These are phyloP conservation scores for Anoplophora glabripennis DNA, from an alignment of 1,140 invertebrate genomes.

Conservation along the genomic window DNA sequence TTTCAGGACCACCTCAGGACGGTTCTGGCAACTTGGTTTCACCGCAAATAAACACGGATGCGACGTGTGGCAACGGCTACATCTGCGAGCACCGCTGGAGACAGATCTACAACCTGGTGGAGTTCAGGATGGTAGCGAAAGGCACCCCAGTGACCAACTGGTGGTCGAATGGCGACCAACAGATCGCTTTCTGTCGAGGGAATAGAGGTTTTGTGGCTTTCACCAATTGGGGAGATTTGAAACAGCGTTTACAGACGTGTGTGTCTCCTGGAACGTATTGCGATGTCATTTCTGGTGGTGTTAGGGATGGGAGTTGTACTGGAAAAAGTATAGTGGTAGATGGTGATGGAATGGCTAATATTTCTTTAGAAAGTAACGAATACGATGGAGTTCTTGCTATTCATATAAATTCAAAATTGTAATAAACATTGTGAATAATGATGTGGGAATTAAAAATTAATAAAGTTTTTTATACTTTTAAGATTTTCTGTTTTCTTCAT, in stretches of 20 bases:
- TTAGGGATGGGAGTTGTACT: conserved; percentile 60
- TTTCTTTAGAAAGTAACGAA: conserved; percentile 57
- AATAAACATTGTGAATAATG: too few species aligned
- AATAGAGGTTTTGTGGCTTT: conserved; percentile 68
- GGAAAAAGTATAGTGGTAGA: conserved; percentile 67
- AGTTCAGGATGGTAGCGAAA: conserved; percentile 64
- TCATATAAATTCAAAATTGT: conserved; percentile 52
- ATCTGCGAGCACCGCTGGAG: conserved; percentile 88
- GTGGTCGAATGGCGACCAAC: conserved; percentile 72
- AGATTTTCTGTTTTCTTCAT: too few species aligned
- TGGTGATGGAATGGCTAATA: conserved; percentile 59
- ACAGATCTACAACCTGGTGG: conserved; percentile 77
- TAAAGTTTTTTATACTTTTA: too few species aligned
- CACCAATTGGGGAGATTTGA: conserved; percentile 62
- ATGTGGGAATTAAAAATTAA: too few species aligned
- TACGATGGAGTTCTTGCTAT: conserved; percentile 76
- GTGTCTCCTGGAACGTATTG: conserved; percentile 77
- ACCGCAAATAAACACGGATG: conserved; percentile 60
- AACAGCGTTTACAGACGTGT: conserved; percentile 60
- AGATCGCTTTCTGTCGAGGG: conserved; percentile 74
- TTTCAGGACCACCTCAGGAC: conserved; percentile 57
- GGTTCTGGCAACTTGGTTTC: conserved; percentile 61
- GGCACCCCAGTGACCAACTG: conserved; percentile 58
- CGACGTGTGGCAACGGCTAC: conserved; percentile 75
- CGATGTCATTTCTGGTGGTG: conserved; percentile 75